Percentiles rank a stretch among this genome's conserved stretches.
Evolutionary conservation across 2,888 invertebrate genomes (phyloP).

Genomic region (Drosophila aldrichi): DNA sequence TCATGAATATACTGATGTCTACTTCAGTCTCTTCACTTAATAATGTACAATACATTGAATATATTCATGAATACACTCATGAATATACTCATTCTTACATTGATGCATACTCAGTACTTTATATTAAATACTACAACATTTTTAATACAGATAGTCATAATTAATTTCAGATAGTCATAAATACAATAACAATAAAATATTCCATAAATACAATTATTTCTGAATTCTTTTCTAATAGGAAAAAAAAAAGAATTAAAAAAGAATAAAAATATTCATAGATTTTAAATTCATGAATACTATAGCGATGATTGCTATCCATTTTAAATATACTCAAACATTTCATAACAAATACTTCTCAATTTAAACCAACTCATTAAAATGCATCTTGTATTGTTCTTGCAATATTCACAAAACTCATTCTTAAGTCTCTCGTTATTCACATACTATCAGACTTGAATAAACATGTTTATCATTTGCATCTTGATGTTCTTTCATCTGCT

Average conservation of each 20-base stretch:
- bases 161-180: too few species aligned
- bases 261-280: not conserved
- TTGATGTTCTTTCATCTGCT: not conserved
- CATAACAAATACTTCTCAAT: not conserved
- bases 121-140: too few species aligned
- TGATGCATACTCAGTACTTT: not conserved
- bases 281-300: too few species aligned
- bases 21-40: too few species aligned
- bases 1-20: not conserved
- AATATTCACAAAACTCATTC: constrained; percentile 1
- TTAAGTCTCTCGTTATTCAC: not conserved
- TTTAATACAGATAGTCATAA: too few species aligned
- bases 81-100: not conserved
- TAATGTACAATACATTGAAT: not conserved
- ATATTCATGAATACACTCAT: not conserved
- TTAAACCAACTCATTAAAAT: not conserved
- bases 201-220: not conserved
- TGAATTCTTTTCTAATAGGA: not conserved
- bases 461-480: not conserved
- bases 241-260: not conserved
- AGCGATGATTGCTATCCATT: too few species aligned
- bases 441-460: constrained; percentile 1
- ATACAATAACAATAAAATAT: too few species aligned
- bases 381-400: not conserved
- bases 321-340: not conserved